These are phyloP conservation scores for Sitta europaea DNA, from an alignment of 2,113 vertebrate genomes.

Conservation along the genomic window DNA sequence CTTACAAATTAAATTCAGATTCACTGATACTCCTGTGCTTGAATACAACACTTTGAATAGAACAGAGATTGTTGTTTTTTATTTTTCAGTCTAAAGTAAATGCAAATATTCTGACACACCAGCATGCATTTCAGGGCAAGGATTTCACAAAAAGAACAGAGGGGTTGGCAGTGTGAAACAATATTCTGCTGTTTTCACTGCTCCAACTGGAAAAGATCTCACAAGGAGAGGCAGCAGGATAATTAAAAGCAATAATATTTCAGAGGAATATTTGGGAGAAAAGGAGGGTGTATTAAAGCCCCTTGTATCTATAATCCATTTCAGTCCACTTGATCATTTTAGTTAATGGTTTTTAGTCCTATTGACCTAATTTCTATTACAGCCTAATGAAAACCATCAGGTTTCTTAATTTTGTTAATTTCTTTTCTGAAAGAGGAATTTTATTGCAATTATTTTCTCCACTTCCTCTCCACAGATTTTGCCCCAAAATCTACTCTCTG, in stretches of 20 bases:
- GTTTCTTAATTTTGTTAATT: neutral
- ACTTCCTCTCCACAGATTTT: neutral
- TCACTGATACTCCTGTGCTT: neutral
- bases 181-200: neutral
- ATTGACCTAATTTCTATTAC: neutral
- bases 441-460: neutral
- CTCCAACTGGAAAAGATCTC: neutral
- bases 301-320: neutral
- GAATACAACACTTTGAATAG: neutral
- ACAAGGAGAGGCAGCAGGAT: neutral
- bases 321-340: neutral
- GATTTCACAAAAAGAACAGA: neutral
- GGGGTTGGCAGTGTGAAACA: neutral
- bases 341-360: neutral
- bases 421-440: neutral
- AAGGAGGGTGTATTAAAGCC: neutral
- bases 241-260: neutral
- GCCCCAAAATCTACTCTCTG: neutral
- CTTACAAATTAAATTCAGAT: neutral
- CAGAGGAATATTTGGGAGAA: neutral
- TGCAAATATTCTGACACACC: neutral
- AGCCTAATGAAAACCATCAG: neutral
- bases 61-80: neutral
- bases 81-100: neutral
- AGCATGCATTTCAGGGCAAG: neutral